These are phyloP conservation scores for Nannobrachium achirus DNA, from an alignment of 2,113 vertebrate species.

Conservation along the genomic window DNA sequence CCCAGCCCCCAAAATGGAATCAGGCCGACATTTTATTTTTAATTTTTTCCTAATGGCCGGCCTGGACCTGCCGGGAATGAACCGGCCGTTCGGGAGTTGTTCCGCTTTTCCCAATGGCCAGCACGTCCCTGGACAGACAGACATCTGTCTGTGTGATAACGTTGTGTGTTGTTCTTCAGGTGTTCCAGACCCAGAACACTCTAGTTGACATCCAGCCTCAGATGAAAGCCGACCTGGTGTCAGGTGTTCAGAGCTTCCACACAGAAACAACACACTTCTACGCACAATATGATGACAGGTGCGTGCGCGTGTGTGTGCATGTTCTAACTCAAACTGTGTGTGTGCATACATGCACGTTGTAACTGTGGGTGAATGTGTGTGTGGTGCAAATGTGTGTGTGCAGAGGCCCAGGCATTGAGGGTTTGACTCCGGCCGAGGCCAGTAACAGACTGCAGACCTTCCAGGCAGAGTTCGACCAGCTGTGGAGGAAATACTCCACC, in stretches of 20 bases:
- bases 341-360: background rate
- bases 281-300: slow-evolving; percentile 79
- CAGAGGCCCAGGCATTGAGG: slow-evolving; percentile 80
- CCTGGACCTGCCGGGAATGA: too few relatives aligned
- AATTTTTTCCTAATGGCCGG: too few relatives aligned
- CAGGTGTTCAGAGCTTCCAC: slow-evolving; percentile 75
- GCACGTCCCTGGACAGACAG: background rate
- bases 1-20: too few relatives aligned
- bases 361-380: background rate
- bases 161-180: slow-evolving; percentile 62
- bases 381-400: slow-evolving; percentile 1
- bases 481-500: slow-evolving; percentile 83
- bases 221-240: slow-evolving; percentile 83
- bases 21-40: too few relatives aligned
- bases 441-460: slow-evolving; percentile 83
- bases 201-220: slow-evolving; percentile 79
- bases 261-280: slow-evolving; percentile 71
- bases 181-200: slow-evolving; percentile 77
- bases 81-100: too few relatives aligned
- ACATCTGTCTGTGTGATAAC: background rate
- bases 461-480: slow-evolving; percentile 83
- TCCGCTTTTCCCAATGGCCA: too few relatives aligned
- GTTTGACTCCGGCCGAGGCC: slow-evolving; percentile 79
- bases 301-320: slow-evolving; percentile 4
- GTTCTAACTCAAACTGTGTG: too few relatives aligned